These are phyloP conservation scores for Sphenopsis melanotis DNA, from an alignment of 2,797 vertebrate species.

Conservation along the genomic window DNA sequence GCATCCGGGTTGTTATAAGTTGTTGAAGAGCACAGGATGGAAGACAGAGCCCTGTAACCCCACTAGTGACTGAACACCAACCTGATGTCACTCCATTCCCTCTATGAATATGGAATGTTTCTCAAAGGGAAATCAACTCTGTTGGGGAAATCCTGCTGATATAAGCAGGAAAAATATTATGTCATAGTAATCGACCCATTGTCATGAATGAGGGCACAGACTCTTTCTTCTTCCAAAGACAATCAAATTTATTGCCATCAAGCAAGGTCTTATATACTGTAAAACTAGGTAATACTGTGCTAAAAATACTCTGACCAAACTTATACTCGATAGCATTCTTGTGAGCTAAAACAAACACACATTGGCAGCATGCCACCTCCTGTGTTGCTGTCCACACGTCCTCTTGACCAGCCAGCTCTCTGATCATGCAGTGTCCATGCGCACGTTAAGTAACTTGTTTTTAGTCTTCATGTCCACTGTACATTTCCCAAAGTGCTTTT, in stretches of 20 bases:
- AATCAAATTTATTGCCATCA: not conserved
- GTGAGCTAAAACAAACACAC: not conserved
- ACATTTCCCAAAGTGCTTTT: not conserved
- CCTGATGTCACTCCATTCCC: too few relatives aligned
- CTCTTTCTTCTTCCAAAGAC: not conserved
- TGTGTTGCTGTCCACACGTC: accelerated
- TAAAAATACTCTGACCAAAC: not conserved
- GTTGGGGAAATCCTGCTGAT: not conserved
- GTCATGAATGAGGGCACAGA: accelerated
- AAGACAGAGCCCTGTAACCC: not conserved
- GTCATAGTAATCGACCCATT: not conserved
- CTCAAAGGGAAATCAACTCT: not conserved
- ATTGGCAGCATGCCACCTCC: not conserved
- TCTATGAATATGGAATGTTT: not conserved
- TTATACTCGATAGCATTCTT: not conserved
- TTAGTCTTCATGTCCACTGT: not conserved
- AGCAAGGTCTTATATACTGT: not conserved
- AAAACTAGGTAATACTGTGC: not conserved
- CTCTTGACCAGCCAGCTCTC: not conserved
- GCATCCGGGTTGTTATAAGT: not conserved
- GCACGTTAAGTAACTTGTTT: accelerated
- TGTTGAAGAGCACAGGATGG: not conserved
- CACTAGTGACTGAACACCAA: not conserved
- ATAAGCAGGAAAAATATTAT: not conserved
- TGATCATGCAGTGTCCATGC: accelerated